Evolutionary conservation across 2,888 invertebrate species (phyloP), one percentile per base, ranked within the genome.

Genomic region (Pterostichus niger): DNA sequence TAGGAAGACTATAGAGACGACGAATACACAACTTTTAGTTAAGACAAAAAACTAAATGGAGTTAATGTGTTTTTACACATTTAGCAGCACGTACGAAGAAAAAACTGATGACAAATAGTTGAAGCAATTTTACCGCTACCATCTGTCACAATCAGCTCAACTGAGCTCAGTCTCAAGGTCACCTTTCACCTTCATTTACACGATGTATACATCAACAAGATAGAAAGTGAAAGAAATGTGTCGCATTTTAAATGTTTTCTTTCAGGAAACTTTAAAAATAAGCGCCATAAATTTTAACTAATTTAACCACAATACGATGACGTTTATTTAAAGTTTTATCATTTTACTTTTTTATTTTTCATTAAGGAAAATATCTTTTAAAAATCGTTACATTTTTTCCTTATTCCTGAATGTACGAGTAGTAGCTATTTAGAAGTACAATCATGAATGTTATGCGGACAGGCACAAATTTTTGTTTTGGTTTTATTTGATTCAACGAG

Each of bases 41-140:
- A 71, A 44, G 68, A 71, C 40, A 71, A 71, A 71, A 64, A 71
- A 71, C 68, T 71, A 71, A 71, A 71, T 71, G 68, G 68, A 64
- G 64, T 64, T 35, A 64, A 40, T 71, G 68, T 44, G 68, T 71
- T 44, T 71, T 44, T 71, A 44, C 44, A 71, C 68, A 56, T 56
- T 56, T 56, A 56, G 33, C 5, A 71, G 44, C 11, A 64, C n/a
- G 13, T 13, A 64, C 49, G 49, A 13, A n/a, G 64, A 64, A 71
- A 40, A 44, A 71, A 17, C 17, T 44, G 68, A 40, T 40, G 68
- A 71, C 68, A 71, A 71, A 40, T 71, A 71, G 44, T 13, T 15
- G 17, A 17, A 17, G 68, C 68, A 71, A 71, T 71, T 71, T 71
- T 40, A 71, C 44, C 17, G 15, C 68, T 15, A 11, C 68, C 68